phyloP scores from a whole-genome alignment of 2,113 vertebrate genomes.

The Rhinichthys klamathensis region DNA sequence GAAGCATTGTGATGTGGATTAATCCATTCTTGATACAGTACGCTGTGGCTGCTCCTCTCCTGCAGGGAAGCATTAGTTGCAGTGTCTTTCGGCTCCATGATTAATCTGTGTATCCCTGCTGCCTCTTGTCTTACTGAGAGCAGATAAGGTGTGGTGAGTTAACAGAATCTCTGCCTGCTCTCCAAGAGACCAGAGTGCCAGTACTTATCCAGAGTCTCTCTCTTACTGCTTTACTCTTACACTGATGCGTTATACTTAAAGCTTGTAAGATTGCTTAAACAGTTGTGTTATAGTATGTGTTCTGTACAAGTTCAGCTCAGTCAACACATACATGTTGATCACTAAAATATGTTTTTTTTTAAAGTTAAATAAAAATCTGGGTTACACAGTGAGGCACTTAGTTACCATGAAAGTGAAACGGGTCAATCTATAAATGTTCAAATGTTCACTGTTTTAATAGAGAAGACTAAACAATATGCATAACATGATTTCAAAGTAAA shows the following conservation, averaged over 20 bases:
- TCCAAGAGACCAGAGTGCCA: slow-evolving; percentile 29
- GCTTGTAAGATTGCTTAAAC: background rate
- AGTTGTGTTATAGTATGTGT: background rate
- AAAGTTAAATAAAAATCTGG: background rate
- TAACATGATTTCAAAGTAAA: background rate
- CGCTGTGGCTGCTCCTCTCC: slow-evolving; percentile 34
- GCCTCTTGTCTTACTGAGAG: slow-evolving; percentile 44
- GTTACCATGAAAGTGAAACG: background rate
- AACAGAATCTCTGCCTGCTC: slow-evolving; percentile 43
- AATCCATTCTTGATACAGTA: slow-evolving; percentile 34
- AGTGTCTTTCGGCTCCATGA: slow-evolving; percentile 41
- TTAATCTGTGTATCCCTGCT: slow-evolving; percentile 43
- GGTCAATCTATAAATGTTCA: background rate
- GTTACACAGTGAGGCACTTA: background rate
- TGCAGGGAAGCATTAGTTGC: slow-evolving; percentile 36
- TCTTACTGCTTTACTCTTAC: background rate
- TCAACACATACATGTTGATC: background rate
- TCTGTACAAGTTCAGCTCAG: background rate
- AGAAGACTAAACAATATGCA: background rate
- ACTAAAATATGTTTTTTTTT: background rate
- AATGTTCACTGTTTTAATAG: background rate
- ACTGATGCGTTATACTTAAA: slow-evolving; percentile 17
- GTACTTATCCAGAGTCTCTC: slow-evolving; percentile 35
- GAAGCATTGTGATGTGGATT: slow-evolving; percentile 12
- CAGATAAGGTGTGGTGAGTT: slow-evolving; percentile 50